These are phyloP conservation scores for Bradypodion pumilum DNA, from an alignment of 2,797 vertebrate species.

Conservation along the genomic window DNA sequence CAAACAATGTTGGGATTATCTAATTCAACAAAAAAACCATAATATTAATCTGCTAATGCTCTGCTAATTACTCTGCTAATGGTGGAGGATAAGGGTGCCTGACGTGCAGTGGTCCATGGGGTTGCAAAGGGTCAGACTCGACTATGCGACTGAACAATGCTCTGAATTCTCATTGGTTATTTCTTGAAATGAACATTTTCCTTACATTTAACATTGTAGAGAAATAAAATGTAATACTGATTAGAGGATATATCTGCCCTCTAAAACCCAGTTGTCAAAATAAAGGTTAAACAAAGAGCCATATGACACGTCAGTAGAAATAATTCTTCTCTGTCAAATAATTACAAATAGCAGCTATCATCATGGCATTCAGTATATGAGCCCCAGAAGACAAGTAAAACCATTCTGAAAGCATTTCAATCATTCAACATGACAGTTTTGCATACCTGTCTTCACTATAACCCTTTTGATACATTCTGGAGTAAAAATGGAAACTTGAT, in stretches of 20 bases:
- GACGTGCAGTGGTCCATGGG: no score
- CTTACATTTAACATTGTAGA: neutral
- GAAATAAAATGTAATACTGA: slow-evolving; percentile 21
- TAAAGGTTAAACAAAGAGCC: slow-evolving; percentile 30
- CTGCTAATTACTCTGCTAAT: no score
- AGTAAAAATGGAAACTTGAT: slow-evolving; percentile 16
- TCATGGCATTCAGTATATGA: slow-evolving; percentile 43
- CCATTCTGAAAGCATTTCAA: slow-evolving; percentile 41
- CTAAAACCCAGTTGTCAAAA: slow-evolving; percentile 2
- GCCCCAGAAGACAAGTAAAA: slow-evolving; percentile 38
- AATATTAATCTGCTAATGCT: slow-evolving; percentile 45
- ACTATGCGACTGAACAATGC: no score
- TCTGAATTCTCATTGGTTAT: slow-evolving; percentile 32
- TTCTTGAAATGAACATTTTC: slow-evolving; percentile 39
- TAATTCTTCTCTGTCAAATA: slow-evolving; percentile 44
- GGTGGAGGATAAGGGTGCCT: no score
- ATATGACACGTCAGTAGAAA: neutral
- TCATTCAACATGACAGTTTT: slow-evolving; percentile 55
- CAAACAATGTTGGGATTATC: slow-evolving; percentile 42
- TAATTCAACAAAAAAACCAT: neutral
- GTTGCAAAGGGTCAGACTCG: no score
- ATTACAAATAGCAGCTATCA: slow-evolving; percentile 60
- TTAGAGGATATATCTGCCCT: neutral
- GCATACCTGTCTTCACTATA: slow-evolving; percentile 46
- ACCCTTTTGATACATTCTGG: slow-evolving; percentile 37